Evolutionary conservation across 1,140 invertebrate species (phyloP).

Genomic region (Drosophila serrata): DNA sequence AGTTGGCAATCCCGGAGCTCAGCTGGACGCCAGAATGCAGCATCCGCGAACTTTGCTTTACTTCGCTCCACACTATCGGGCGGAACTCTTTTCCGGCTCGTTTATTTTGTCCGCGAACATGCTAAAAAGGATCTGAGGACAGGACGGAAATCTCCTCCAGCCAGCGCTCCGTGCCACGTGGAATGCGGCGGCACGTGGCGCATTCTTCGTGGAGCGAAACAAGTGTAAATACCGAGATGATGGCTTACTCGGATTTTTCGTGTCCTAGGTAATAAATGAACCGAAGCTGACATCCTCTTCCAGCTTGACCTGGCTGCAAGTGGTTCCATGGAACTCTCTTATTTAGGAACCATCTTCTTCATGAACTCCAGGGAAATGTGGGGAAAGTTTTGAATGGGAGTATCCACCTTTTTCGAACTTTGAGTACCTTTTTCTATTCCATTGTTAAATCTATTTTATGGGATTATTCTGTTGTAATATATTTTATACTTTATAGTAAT

Average conservation of each 20-base stretch:
- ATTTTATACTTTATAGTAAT: background rate
- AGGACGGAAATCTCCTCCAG: conserved; percentile 61
- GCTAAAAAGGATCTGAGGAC: conserved; percentile 61
- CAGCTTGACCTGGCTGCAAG: conserved; percentile 29
- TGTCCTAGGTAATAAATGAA: conserved; percentile 73
- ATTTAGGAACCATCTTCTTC: background rate
- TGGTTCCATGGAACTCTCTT: conserved; percentile 1
- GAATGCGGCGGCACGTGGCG: conserved; percentile 58
- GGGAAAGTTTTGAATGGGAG: background rate
- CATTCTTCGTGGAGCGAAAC: conserved; percentile 53
- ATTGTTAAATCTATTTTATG: no score
- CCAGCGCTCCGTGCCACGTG: conserved; percentile 37
- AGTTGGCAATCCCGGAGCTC: conserved; percentile 52
- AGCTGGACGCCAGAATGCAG: conserved; percentile 43
- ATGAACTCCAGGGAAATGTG: conserved; percentile 24
- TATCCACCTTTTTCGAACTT: background rate
- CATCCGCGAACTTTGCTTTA: conserved; percentile 2
- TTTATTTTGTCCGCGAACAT: conserved; percentile 55
- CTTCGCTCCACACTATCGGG: conserved; percentile 6
- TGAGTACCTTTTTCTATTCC: background rate
- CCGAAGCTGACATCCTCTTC: conserved; percentile 16
- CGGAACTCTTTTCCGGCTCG: conserved; percentile 41
- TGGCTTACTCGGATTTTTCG: conserved; percentile 68
- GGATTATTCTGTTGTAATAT: no score
- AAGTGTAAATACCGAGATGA: conserved; percentile 77